Base-by-base conservation (phyloP, 2,797 vertebrate species). In the Ambastaia sidthimunki region DNA sequence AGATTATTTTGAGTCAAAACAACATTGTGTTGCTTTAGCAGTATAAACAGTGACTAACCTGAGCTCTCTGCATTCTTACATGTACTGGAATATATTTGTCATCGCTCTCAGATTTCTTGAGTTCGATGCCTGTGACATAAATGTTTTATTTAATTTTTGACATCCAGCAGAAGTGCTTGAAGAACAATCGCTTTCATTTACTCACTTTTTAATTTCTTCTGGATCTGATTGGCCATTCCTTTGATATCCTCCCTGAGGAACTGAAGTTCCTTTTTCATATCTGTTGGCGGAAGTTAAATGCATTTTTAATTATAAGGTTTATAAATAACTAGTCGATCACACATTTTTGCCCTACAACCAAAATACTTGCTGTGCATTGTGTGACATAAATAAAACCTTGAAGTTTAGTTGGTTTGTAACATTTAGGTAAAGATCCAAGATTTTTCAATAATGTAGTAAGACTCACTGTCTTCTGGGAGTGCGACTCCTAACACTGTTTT, bases 221-320 rank as follows among this genome's bases (percentile, higher is more conserved):
- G 94, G 76, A 95, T 94, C 34, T 96, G 94, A 60, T 86, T 88
- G 0, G 95, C 95, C 82, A 90, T 63, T 0, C 85, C 92, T 90
- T 96, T 96, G 80, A 97, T 96, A 80, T 96, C 95, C 0, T 97
- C 96, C 44, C 96, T 92, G 28, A 95, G 88, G 12, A 91, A 93
- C 89, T 97, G 96, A 50, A 97, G 91, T 83, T 93, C 94, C 83
- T 93, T 95, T 88, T 97, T 97, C 94, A 95, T 93, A 83, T 90
- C 96, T 97, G 57, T 74, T n/a, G 6, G 13, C 47, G 18, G 4
- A 65, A 48, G 48, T 1, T 18, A 48, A 7, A 54, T 7, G 1
- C 28, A 37, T 28, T 31, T 66, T 4, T 18, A 0, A 50, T 18
- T 75, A 19, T n/a, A 21, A 34, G 1, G 2, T 13, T 16, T 31